Base-by-base conservation (phyloP, 2,797 vertebrate genomes). In the Chrosomus eos region DNA sequence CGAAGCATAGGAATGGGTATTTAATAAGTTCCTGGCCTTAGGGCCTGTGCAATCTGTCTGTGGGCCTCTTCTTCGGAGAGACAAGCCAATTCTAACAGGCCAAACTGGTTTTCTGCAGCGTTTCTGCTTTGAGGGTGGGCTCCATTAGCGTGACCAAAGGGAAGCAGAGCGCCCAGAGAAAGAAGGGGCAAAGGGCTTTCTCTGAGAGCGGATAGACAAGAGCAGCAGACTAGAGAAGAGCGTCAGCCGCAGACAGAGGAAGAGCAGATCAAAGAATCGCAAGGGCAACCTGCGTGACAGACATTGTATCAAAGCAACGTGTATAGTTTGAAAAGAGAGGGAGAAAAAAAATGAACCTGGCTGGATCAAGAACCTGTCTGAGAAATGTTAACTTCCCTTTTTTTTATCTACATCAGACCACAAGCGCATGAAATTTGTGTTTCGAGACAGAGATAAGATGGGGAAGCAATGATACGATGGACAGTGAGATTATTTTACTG, bases 141-240 rank as follows among this genome's bases (percentile, higher is more conserved):
- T 90, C 87, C 85, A 91, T 91, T 81, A 89, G 91, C 90, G 88
- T 93, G 92, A 93, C 91, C 92, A 90, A 93, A 93, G 93, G 86
- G 91, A 93, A 94, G 92, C 93, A 92, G 92, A 89, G 80, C 53
- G 76, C 55, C 83, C 40, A 48, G 38, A 80, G 87, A 88, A 71
- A 83, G 64, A 88, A 86, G 80, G 76, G 89, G 88, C 85, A 88
- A 89, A 86, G 87, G 86, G 87, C 89, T 89, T 89, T 89, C 84
- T 89, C 87, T 88, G 87, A 89, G 84, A 86, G 85, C 23, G 40
- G 78, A 79, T 71, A 86, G 84, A 87, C 84, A 88, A 84, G 87
- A 91, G 92, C 94, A 95, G 94, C 93, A 94, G 94, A 95, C 94
- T 95, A 94, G 92, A 92, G 93, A 95, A 92, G 90, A 92, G 91